phyloP scores from a whole-genome alignment of 2,888 invertebrate species.

The Rhagium mordax region DNA sequence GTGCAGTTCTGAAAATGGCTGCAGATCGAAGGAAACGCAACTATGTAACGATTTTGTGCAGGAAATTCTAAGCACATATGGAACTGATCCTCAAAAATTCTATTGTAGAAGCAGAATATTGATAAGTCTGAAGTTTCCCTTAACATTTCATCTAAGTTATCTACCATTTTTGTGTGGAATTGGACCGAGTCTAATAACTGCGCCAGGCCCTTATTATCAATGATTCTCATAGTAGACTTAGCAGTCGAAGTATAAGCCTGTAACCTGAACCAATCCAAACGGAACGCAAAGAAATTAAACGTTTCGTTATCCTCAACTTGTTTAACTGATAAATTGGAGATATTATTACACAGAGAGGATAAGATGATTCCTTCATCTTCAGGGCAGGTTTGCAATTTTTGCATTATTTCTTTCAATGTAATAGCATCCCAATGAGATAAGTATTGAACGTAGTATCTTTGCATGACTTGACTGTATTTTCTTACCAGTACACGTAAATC shows the following conservation, averaged over 20 bases:
- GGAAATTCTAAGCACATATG: slow-evolving; percentile 99
- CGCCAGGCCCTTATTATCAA: slow-evolving; percentile 89
- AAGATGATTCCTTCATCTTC: slow-evolving; percentile 97
- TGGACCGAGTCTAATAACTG: slow-evolving; percentile 95
- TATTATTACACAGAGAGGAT: slow-evolving; percentile 92
- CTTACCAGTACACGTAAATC: slow-evolving; percentile 94
- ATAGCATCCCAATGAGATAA: slow-evolving; percentile 96
- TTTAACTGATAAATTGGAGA: slow-evolving; percentile 88
- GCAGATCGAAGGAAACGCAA: slow-evolving; percentile 98
- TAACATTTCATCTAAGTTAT: slow-evolving; percentile 96
- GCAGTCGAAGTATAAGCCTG: slow-evolving; percentile 94
- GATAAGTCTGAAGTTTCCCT: slow-evolving; percentile 98
- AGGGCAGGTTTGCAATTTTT: slow-evolving; percentile 87
- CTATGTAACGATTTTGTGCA: slow-evolving; percentile 97
- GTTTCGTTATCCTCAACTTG: slow-evolving; percentile 97
- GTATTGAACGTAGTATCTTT: slow-evolving; percentile 98
- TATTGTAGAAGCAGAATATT: slow-evolving; percentile 97
- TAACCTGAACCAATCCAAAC: slow-evolving; percentile 95
- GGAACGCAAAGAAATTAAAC: slow-evolving; percentile 95
- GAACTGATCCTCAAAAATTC: slow-evolving; percentile 98
- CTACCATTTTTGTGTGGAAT: slow-evolving; percentile 98
- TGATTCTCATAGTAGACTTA: slow-evolving; percentile 84
- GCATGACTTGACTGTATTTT: slow-evolving; percentile 86
- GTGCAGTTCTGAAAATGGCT: slow-evolving; percentile 98
- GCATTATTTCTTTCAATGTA: slow-evolving; percentile 86